A percentile compares a stretch with the other conserved stretches of the same genome.
Conservation (phyloP, 2,113 vertebrate species). For the Aptenodytes forsteri region DNA sequence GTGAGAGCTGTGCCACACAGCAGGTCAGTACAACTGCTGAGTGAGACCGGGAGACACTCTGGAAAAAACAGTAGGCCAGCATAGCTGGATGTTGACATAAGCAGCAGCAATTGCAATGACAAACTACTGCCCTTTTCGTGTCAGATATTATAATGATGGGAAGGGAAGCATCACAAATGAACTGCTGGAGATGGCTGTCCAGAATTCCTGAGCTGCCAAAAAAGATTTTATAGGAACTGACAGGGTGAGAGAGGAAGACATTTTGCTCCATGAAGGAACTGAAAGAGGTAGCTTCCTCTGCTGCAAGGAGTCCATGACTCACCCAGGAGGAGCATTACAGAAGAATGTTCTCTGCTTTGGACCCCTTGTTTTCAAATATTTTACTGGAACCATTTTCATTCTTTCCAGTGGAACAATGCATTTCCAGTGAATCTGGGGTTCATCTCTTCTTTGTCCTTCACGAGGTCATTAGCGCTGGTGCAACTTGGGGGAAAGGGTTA, state of each 20-base stretch:
- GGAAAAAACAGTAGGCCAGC: neutral
- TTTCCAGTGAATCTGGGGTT: neutral
- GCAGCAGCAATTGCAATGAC: neutral
- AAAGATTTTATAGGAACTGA: neutral
- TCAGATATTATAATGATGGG: neutral
- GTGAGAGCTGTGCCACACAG: neutral
- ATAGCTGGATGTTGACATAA: neutral
- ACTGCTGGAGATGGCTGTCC: conserved; percentile 4
- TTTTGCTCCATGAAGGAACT: neutral
- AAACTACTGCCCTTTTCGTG: neutral
- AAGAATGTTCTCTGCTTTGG: neutral
- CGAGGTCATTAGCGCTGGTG: neutral
- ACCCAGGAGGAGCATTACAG: neutral
- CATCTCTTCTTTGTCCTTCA: neutral
- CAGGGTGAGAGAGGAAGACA: neutral
- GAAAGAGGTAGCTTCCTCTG: neutral
- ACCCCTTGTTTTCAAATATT: neutral
- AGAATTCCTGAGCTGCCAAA: neutral
- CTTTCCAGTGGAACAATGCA: neutral
- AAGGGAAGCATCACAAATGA: conserved; percentile 18
- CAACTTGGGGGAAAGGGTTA: neutral
- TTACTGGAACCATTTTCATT: neutral
- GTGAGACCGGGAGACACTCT: neutral
- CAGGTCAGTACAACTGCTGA: neutral
- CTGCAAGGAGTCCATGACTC: neutral